Percentiles rank a stretch among this genome's conserved stretches.
Conservation (phyloP, 2,113 vertebrate genomes). For the Ginglymostoma cirratum region DNA sequence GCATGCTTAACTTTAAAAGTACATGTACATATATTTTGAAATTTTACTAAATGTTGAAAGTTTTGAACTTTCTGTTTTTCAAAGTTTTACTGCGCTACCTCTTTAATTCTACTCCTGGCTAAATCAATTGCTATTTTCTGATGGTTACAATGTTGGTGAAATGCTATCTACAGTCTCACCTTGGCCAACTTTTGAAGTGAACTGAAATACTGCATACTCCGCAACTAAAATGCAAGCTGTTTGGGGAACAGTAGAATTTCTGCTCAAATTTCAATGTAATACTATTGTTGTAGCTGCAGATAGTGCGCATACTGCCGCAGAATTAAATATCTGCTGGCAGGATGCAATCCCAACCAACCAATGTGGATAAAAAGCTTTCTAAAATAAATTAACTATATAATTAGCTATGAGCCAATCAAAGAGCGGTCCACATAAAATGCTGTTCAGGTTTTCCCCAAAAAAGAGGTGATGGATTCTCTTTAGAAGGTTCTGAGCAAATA, state of each 20-base stretch:
- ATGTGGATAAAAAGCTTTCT: neutral
- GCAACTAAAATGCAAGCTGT: neutral
- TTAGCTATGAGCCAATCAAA: neutral
- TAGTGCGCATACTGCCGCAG: neutral
- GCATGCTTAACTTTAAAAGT: neutral
- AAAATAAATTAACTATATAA: too few relatives aligned
- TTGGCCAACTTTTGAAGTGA: neutral
- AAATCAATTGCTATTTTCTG: neutral
- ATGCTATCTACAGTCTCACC: neutral
- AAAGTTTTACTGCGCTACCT: neutral
- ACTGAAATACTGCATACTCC: neutral
- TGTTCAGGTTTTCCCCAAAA: neutral
- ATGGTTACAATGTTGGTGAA: neutral
- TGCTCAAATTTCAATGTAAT: neutral
- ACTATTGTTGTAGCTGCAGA: neutral
- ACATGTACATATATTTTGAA: neutral
- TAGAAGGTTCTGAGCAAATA: neutral
- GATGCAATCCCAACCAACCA: neutral
- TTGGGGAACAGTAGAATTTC: neutral
- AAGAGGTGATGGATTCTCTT: neutral
- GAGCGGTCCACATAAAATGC: neutral
- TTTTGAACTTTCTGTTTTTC: neutral
- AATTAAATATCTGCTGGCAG: neutral
- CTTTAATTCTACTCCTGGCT: neutral
- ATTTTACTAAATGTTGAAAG: neutral